phyloP scores from a whole-genome alignment of 2,888 invertebrate species.

The Phragmatobia fuliginosa region DNA sequence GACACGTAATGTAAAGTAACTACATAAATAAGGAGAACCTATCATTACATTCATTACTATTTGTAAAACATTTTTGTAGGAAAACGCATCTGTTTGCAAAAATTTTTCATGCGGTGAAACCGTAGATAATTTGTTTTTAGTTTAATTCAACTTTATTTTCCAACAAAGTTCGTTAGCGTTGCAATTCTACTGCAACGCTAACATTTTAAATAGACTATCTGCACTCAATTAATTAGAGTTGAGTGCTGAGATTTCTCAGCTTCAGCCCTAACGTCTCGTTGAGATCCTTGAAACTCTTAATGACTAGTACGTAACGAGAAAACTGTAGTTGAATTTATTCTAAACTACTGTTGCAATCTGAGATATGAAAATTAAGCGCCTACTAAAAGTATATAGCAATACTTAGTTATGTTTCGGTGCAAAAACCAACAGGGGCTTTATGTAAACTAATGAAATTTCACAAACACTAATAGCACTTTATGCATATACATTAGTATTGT shows the following conservation, averaged over 20 bases:
- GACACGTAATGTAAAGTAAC: too few relatives aligned
- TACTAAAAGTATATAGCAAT: constrained; percentile 45
- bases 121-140: not conserved
- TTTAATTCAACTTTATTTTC: not conserved
- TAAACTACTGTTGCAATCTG: constrained; percentile 2
- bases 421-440: not conserved
- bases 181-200: not conserved
- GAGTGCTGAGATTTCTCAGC: constrained; percentile 9
- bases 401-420: not conserved
- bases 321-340: not conserved
- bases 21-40: too few relatives aligned
- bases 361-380: constrained; percentile 25
- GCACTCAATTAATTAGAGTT: constrained; percentile 31
- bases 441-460: not conserved
- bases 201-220: constrained; percentile 13
- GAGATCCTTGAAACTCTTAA: constrained; percentile 13
- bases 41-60: too few relatives aligned
- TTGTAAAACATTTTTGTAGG: too few relatives aligned
- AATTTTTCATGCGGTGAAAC: not conserved
- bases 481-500: too few relatives aligned
- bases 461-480: too few relatives aligned
- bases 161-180: too few relatives aligned
- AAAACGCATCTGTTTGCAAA: too few relatives aligned
- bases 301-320: constrained; percentile 15
- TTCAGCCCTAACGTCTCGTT: constrained; percentile 9